A percentile compares a stretch with the other conserved stretches of the same genome.
These are phyloP conservation scores for Cryptoprocta ferox DNA, from an alignment of 2,797 vertebrate species.

Conservation along the genomic window DNA sequence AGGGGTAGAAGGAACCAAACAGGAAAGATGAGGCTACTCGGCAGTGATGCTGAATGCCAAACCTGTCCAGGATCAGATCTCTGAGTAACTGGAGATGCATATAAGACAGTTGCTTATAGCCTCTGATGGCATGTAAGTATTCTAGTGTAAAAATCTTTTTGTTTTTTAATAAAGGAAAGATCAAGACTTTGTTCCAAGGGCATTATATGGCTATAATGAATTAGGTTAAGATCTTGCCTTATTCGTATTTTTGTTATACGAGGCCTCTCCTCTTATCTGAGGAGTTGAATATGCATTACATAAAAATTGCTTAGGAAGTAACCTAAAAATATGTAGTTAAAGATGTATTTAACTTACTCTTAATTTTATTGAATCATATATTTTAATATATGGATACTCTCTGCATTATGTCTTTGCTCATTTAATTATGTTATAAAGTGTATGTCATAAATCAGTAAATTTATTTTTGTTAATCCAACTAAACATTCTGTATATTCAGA, in stretches of 20 bases:
- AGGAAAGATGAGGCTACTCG: neutral
- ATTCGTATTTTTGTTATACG: neutral
- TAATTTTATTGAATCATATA: constrained; percentile 32
- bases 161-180: neutral
- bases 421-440: constrained; percentile 34
- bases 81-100: neutral
- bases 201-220: neutral
- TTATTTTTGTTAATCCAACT: constrained; percentile 35
- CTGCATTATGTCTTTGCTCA: neutral
- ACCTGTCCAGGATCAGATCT: neutral
- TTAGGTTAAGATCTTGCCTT: neutral
- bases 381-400: neutral
- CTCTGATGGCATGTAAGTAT: neutral
- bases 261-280: neutral
- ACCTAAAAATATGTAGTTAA: constrained; percentile 34
- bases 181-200: neutral
- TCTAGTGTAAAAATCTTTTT: neutral
- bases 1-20: neutral
- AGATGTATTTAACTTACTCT: neutral
- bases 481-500: neutral
- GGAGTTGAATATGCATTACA: neutral
- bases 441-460: neutral
- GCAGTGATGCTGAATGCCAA: neutral
- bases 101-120: neutral
- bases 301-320: neutral